Conservation (phyloP, 2,113 vertebrate genomes). For the Scartelaos histophorus region DNA sequence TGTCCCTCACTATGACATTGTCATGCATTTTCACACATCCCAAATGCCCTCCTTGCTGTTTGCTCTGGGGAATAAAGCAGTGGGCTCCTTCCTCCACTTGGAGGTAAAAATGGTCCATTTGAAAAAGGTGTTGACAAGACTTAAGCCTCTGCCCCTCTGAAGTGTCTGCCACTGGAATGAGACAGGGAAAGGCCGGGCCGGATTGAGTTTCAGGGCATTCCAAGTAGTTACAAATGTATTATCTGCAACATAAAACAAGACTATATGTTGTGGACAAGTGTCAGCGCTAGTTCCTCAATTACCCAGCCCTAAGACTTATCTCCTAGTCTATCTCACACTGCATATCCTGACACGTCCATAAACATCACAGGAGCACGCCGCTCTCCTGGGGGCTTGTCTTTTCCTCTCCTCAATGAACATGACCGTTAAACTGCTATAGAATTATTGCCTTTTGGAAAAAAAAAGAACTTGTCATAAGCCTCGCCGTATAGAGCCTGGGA, state of each 20-base stretch:
- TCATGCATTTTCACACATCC: constrained; percentile 47
- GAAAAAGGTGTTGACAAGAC: constrained; percentile 81
- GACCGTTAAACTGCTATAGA: background rate
- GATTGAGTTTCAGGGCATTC: constrained; percentile 9
- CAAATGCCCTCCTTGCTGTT: constrained; percentile 65
- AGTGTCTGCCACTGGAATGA: constrained; percentile 62
- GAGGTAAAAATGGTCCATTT: constrained; percentile 69
- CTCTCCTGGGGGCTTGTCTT: constrained; percentile 55
- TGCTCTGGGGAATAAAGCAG: constrained; percentile 76
- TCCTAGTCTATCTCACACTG: constrained; percentile 14
- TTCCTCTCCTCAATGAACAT: constrained; percentile 44
- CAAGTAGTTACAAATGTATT: constrained; percentile 14
- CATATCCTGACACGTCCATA: constrained; percentile 47
- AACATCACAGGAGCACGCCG: constrained; percentile 62
- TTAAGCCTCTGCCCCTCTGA: constrained; percentile 69
- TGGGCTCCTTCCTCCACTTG: constrained; percentile 77
- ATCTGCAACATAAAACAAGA: constrained; percentile 16
- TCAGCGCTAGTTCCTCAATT: constrained; percentile 6
- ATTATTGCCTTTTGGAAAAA: background rate
- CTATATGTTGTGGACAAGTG: constrained; percentile 25
- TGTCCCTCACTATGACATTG: constrained; percentile 12
- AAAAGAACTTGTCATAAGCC: too few relatives aligned
- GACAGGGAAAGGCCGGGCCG: background rate
- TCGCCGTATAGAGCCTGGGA: too few relatives aligned
- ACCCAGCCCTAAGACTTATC: background rate